These are phyloP conservation scores for Perca flavescens DNA, from an alignment of 2,113 vertebrate genomes.

Conservation along the genomic window DNA sequence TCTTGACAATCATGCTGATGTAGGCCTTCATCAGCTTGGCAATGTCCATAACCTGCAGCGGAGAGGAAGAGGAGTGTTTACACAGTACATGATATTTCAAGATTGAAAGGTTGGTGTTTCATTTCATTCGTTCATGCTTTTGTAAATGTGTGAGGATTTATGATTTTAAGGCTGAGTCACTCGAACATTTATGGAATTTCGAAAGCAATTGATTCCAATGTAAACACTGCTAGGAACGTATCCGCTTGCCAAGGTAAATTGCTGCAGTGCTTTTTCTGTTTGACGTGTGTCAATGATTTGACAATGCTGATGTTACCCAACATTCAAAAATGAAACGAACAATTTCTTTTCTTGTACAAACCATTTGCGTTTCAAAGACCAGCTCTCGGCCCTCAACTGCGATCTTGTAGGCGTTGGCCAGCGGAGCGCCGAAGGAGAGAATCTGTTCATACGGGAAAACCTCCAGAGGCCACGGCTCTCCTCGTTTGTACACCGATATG, in stretches of 20 bases:
- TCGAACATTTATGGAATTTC: too few species aligned
- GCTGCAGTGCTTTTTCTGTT: neutral
- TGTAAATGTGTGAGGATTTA: neutral
- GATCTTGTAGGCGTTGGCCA: constrained; percentile 94
- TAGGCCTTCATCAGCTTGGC: constrained; percentile 99
- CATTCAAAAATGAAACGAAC: neutral
- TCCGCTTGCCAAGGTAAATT: too few species aligned
- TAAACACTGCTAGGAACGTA: neutral
- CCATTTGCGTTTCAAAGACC: constrained; percentile 94
- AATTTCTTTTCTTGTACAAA: constrained; percentile 1
- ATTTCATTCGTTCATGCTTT: neutral
- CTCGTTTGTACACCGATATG: constrained; percentile 95
- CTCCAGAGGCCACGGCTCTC: constrained; percentile 92
- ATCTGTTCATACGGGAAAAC: constrained; percentile 96
- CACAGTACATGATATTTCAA: neutral
- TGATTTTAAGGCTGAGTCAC: neutral
- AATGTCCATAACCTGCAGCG: constrained; percentile 93
- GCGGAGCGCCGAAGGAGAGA: constrained; percentile 94
- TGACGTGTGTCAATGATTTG: neutral
- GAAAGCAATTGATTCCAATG: too few species aligned
- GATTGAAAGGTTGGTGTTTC: neutral
- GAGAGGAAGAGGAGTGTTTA: neutral
- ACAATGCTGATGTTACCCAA: neutral
- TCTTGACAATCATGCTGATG: constrained; percentile 99
- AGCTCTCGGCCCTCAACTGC: constrained; percentile 94